These are phyloP conservation scores for Metalampra italica DNA, from an alignment of 2,888 invertebrate species.

Conservation along the genomic window DNA sequence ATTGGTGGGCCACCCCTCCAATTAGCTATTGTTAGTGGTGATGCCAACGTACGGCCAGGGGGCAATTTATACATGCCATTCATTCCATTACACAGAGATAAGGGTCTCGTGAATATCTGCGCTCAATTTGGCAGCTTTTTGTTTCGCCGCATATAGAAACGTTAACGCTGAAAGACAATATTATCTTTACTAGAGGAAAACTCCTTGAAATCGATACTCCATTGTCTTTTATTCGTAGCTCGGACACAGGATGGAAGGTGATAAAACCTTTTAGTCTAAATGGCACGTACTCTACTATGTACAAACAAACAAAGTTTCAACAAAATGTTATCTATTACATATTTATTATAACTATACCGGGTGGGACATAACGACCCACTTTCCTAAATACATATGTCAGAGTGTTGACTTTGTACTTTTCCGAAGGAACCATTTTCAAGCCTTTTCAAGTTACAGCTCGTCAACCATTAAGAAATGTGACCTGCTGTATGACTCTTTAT, in stretches of 20 bases:
- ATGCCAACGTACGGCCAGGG: conserved; percentile 34
- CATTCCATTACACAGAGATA: conserved; percentile 67
- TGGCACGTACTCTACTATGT: background rate
- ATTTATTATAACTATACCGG: too few relatives aligned
- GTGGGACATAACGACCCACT: too few relatives aligned
- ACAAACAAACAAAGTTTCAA: too few relatives aligned
- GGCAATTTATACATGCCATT: conserved; percentile 59
- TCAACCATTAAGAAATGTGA: too few relatives aligned
- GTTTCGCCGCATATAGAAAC: conserved; percentile 17
- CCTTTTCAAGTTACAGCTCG: too few relatives aligned
- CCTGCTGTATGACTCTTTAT: too few relatives aligned
- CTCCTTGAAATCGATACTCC: background rate
- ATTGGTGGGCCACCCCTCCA: conserved; percentile 23
- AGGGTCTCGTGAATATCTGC: conserved; percentile 57
- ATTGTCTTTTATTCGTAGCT: background rate
- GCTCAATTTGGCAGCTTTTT: conserved; percentile 43
- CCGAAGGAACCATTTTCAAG: too few relatives aligned
- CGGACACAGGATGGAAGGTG: too few relatives aligned
- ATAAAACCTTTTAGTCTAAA: too few relatives aligned
- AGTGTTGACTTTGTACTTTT: too few relatives aligned
- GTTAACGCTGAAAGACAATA: conserved; percentile 5
- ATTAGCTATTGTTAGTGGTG: conserved; percentile 47
- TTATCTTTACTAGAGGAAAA: background rate
- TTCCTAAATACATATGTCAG: too few relatives aligned
- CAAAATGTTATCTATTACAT: too few relatives aligned